These are phyloP conservation scores for Numida meleagris DNA, from an alignment of 2,113 vertebrate genomes.

Conservation along the genomic window DNA sequence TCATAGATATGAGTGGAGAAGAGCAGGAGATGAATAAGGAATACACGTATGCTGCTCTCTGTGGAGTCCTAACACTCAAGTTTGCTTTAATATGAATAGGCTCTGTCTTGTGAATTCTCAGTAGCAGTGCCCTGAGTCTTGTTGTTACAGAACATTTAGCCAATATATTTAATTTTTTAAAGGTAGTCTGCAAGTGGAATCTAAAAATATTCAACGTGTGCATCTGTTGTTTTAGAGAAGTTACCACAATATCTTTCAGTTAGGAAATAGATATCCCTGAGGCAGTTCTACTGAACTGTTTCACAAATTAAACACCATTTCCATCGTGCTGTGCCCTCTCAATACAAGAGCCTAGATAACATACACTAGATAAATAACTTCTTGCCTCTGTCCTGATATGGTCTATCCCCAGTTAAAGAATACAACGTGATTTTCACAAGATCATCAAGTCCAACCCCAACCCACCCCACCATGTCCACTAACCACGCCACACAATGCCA, in stretches of 20 bases:
- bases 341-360: background rate
- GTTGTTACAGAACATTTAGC: background rate
- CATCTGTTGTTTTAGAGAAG: background rate
- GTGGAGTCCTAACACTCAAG: background rate
- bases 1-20: background rate
- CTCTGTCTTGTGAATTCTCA: background rate
- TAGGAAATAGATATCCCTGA: background rate
- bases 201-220: background rate
- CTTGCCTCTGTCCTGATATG: background rate
- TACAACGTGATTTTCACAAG: background rate
- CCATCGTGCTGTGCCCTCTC: background rate
- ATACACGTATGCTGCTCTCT: background rate
- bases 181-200: background rate
- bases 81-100: background rate
- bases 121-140: background rate
- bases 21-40: background rate
- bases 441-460: no score
- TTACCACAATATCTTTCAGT: background rate
- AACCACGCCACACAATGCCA: no score
- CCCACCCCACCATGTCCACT: no score
- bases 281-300: background rate
- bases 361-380: background rate
- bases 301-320: background rate
- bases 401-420: background rate
- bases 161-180: background rate